Base-by-base conservation (phyloP, 2,797 vertebrate species). In the Tadarida brasiliensis region DNA sequence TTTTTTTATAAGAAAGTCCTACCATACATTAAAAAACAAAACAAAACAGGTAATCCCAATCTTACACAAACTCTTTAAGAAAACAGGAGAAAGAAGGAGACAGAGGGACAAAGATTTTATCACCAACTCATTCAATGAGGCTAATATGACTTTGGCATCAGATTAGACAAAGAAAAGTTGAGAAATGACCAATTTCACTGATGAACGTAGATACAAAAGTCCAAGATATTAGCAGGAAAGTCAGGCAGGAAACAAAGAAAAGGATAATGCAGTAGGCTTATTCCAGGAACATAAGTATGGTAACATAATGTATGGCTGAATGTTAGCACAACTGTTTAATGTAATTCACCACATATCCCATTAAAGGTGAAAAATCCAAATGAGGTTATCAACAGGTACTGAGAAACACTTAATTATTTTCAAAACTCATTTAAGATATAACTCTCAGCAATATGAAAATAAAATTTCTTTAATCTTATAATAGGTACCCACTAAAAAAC, bases 381-480 rank as follows among this genome's bases (percentile, higher is more conserved):
- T 2, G 7, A 78, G 44, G 8, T 49, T 7, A 30, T 63, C 71
- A 11, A 26, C 0, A 57, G 84, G 56, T 20, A 15, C 20, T 70
- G 15, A 57, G 88, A 51, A 56, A 22, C 20, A 35, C 20, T n/a
- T 35, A 44, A 1, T 7, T 9, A 24, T n/a, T 88, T 88, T 82
- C 78, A 81, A 95, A 63, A 73, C 30, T 33, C 35, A 57, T 6
- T 78, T 47, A 77, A 54, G 26, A 77, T 5, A 78, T 83, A 87
- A 57, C 47, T 61, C 61, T 59, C 11, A 61, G 57, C 2, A 78
- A 54, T 22, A 39, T 15, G 16, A 80, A 28, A 61, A 76, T 51
- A 33, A 87, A 78, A 78, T 30, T 9, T 35, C 33, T 65, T 78
- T 78, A 74, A 71, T 20, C 28, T 54, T 54, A 15, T 20, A 63